A percentile compares a stretch with the other conserved stretches of the same genome.
phyloP scores from a whole-genome alignment of 1,140 invertebrate genomes.

The Drosophila elegans region DNA sequence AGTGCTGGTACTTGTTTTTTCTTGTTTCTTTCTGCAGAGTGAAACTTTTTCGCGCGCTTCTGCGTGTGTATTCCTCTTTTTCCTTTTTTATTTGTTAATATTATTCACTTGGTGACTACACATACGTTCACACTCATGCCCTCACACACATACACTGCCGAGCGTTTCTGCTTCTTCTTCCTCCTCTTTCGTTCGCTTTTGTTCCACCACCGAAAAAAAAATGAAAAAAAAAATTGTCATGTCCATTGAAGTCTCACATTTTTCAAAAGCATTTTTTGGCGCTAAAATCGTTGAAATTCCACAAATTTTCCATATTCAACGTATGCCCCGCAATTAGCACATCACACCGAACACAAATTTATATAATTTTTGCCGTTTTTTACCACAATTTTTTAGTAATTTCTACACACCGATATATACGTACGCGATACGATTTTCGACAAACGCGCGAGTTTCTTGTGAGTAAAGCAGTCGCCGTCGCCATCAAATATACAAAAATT shows the following conservation, averaged over 20 bases:
- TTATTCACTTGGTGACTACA: slow-evolving; percentile 52
- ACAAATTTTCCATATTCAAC: slow-evolving; percentile 30
- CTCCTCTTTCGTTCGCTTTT: slow-evolving; percentile 60
- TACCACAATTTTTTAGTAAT: slow-evolving; percentile 83
- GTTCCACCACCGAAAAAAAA: slow-evolving; percentile 75
- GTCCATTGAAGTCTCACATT: slow-evolving; percentile 82
- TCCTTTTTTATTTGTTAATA: slow-evolving; percentile 43
- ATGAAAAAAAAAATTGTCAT: slow-evolving; percentile 69
- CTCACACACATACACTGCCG: slow-evolving; percentile 39
- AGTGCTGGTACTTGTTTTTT: background rate
- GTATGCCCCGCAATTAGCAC: slow-evolving; percentile 47
- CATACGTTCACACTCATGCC: slow-evolving; percentile 26
- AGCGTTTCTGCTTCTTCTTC: slow-evolving; percentile 69
- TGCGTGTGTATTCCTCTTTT: slow-evolving; percentile 45
- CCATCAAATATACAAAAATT: slow-evolving; percentile 84
- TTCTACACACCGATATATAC: slow-evolving; percentile 80
- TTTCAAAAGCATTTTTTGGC: slow-evolving; percentile 73
- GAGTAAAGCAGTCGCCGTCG: slow-evolving; percentile 70
- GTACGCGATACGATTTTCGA: slow-evolving; percentile 82
- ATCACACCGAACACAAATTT: slow-evolving; percentile 59
- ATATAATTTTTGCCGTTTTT: slow-evolving; percentile 72
- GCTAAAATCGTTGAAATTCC: slow-evolving; percentile 54
- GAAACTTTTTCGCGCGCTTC: slow-evolving; percentile 41
- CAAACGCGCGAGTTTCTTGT: slow-evolving; percentile 81
- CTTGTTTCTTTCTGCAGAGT: background rate